Conservation (phyloP, 2,113 vertebrate genomes). For the Mormyrus iriodes region DNA sequence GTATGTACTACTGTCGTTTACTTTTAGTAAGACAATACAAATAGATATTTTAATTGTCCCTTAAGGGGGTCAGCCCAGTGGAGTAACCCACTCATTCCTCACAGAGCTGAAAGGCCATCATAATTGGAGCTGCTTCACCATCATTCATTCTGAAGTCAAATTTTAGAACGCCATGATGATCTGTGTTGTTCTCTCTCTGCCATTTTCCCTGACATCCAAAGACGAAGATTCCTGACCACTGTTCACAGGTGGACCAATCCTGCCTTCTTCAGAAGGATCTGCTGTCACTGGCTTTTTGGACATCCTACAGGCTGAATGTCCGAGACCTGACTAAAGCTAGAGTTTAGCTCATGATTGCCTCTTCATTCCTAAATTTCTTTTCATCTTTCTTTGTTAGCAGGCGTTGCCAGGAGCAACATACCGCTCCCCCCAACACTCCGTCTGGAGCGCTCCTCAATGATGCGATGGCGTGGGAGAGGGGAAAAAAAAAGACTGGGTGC, state of each 20-base stretch:
- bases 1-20: neutral
- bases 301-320: neutral
- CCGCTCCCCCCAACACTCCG: neutral
- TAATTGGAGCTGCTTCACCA: neutral
- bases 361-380: neutral
- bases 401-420: neutral
- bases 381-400: neutral
- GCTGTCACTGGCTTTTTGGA: neutral
- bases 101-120: neutral
- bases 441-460: neutral
- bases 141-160: neutral
- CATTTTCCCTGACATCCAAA: neutral
- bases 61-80: neutral
- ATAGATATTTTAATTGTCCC: neutral
- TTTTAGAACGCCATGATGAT: neutral
- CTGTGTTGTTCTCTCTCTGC: neutral
- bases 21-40: neutral
- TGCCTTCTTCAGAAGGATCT: neutral
- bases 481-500: neutral
- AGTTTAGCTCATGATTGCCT: neutral
- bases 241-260: neutral
- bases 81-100: neutral
- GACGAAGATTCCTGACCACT: neutral
- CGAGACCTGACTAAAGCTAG: neutral
- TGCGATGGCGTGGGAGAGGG: neutral